Evolutionary conservation across 1,140 invertebrate genomes (phyloP), one percentile per base, ranked within the genome.

Genomic region (Asbolus verrucosus): DNA sequence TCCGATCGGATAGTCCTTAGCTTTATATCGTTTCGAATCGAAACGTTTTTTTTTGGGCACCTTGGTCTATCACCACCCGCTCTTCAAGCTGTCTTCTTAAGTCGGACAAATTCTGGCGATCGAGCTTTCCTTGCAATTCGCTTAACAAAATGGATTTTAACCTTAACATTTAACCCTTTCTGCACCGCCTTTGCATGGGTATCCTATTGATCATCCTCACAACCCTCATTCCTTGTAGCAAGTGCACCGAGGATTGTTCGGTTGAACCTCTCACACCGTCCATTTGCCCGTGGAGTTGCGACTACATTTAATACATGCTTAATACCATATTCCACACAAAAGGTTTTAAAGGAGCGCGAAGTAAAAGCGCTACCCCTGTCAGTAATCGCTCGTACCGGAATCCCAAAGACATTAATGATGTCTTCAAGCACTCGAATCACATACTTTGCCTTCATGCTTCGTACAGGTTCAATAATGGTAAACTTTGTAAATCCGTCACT

Each of bases 401-500:
- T 75, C 6, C 81, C 80, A 76, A 82, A 83, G 19, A 70, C 19
- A 11, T 46, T 16, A 11, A 66, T n/a, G 2, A 65, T n/a, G n/a
- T 50, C 27, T 16, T 9, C 2, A 3, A 67, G 8, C 2, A 8
- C 11, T 16, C n/a, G 8, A 11, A 61, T 68, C 3, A 38, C 50
- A 3, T 67, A 61, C n/a, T 24, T 39, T 14, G 30, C 13, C 13
- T 46, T 38, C 31, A 60, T 69, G 16, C 63, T 65, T 43, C 19
- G 19, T 16, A 65, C 61, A n/a, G 39, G 18, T 27, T 46, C 31
- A 4, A 65, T 2, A 27, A 65, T 30, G 2, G 18, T 27, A 66
- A 73, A 81, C 62, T 80, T 81, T 0, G 75, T 79, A 60, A 76
- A 83, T 0, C 80, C 77, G 11, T 83, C 81, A 82, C 39, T 65